Conservation (phyloP, 2,113 vertebrate species). For the Echinops telfairi region DNA sequence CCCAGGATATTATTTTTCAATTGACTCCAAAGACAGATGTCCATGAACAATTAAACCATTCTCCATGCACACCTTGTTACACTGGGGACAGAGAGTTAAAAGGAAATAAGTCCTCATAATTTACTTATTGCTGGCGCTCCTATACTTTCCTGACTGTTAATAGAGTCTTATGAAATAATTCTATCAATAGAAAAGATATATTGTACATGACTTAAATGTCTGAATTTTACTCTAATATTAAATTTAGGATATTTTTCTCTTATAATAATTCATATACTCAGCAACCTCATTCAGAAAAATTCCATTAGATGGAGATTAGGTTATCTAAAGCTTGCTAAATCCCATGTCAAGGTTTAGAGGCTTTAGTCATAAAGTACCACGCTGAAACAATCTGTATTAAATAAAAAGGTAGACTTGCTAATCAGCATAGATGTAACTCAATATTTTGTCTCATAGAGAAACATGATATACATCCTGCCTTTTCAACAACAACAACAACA, state of each 20-base stretch:
- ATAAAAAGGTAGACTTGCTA: conserved; percentile 69
- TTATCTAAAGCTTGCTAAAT: conserved; percentile 88
- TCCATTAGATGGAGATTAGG: conserved; percentile 86
- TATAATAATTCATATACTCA: conserved; percentile 85
- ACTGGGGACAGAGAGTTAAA: conserved; percentile 89
- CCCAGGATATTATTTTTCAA: conserved; percentile 88
- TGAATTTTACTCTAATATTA: conserved; percentile 85
- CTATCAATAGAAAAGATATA: conserved; percentile 85
- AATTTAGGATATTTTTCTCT: conserved; percentile 84
- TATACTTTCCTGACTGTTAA: conserved; percentile 85
- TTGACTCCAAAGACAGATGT: conserved; percentile 89
- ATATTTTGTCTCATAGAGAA: conserved; percentile 73
- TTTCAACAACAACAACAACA: conserved; percentile 26
- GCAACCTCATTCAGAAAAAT: conserved; percentile 85
- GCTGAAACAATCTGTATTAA: conserved; percentile 68
- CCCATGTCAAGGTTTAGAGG: conserved; percentile 79
- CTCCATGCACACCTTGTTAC: conserved; percentile 88
- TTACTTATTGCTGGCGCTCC: conserved; percentile 85
- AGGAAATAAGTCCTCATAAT: conserved; percentile 91
- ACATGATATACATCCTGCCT: conserved; percentile 59
- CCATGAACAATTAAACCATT: conserved; percentile 88
- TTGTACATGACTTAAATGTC: conserved; percentile 88
- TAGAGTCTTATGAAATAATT: conserved; percentile 88
- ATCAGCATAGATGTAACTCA: conserved; percentile 76
- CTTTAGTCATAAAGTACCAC: conserved; percentile 82